Conservation (phyloP, 1,140 invertebrate genomes). For the Laupala kohalensis region DNA sequence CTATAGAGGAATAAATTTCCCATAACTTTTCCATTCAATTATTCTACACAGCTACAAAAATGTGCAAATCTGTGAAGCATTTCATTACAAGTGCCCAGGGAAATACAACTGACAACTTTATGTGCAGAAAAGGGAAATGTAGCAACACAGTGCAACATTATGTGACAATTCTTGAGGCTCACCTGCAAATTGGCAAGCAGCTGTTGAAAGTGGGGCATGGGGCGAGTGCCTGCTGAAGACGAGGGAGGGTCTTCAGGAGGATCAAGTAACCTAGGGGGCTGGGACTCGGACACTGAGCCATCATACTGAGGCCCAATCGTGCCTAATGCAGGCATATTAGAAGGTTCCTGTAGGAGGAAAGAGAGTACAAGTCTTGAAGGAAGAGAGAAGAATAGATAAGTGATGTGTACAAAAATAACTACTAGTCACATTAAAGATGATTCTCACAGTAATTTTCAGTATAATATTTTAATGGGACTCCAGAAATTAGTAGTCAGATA, state of each 20-base stretch:
- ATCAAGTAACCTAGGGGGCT: slow-evolving; percentile 9
- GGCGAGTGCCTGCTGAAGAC: slow-evolving; percentile 42
- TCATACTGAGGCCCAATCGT: not conserved
- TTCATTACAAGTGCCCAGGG: no score
- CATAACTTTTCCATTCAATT: no score
- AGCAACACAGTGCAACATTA: no score
- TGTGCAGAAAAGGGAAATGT: no score
- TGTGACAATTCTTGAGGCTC: slow-evolving; percentile 27
- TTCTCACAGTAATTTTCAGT: no score
- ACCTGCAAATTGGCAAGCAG: slow-evolving; percentile 59
- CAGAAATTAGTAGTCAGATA: no score
- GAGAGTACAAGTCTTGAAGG: slow-evolving; percentile 2
- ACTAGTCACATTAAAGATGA: not conserved
- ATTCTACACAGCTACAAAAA: no score
- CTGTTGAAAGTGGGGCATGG: slow-evolving; percentile 51
- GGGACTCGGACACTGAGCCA: slow-evolving; percentile 8
- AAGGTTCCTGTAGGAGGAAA: slow-evolving; percentile 4
- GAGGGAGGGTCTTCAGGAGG: slow-evolving; percentile 26
- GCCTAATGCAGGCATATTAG: slow-evolving; percentile 1
- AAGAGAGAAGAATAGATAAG: not conserved
- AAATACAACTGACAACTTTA: no score
- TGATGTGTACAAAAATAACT: not conserved
- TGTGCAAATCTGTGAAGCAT: no score
- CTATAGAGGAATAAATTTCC: no score
- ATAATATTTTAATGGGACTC: no score